Conservation (phyloP, 2,113 vertebrate species). For the Chaetorhynchus papuensis region DNA sequence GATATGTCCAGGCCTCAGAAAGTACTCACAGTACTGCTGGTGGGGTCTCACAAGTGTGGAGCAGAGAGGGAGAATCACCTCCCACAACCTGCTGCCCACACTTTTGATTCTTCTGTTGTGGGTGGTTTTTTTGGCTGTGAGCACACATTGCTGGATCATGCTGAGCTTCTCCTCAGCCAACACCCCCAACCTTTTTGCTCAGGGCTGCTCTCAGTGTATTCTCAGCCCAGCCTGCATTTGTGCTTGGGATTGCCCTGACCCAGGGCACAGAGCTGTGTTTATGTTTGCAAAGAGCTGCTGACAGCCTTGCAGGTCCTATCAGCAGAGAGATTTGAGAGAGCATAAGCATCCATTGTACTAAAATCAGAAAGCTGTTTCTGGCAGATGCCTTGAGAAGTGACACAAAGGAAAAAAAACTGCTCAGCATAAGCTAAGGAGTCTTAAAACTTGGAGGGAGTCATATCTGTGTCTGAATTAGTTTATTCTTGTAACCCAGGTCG, state of each 20-base stretch:
- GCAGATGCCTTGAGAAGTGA: background rate
- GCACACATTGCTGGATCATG: background rate
- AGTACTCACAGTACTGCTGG: background rate
- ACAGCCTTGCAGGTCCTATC: background rate
- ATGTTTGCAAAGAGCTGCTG: background rate
- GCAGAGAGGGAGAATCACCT: background rate
- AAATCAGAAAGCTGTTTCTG: background rate
- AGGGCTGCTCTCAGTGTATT: background rate
- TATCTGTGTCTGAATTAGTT: background rate
- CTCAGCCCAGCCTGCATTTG: background rate
- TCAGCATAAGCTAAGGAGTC: background rate
- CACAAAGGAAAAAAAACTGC: background rate
- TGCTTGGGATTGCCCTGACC: background rate
- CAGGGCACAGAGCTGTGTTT: background rate
- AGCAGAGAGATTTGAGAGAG: background rate
- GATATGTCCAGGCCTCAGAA: background rate
- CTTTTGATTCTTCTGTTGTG: background rate
- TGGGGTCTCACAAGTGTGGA: background rate
- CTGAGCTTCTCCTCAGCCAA: background rate
- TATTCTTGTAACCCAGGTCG: constrained; percentile 66
- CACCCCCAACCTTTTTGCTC: background rate
- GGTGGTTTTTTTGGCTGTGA: background rate
- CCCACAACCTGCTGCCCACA: background rate
- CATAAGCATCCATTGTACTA: background rate
- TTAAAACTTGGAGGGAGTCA: background rate